Evolutionary conservation across 2,888 invertebrate genomes (phyloP).

Genomic region (Ferdinandea cuprea): DNA sequence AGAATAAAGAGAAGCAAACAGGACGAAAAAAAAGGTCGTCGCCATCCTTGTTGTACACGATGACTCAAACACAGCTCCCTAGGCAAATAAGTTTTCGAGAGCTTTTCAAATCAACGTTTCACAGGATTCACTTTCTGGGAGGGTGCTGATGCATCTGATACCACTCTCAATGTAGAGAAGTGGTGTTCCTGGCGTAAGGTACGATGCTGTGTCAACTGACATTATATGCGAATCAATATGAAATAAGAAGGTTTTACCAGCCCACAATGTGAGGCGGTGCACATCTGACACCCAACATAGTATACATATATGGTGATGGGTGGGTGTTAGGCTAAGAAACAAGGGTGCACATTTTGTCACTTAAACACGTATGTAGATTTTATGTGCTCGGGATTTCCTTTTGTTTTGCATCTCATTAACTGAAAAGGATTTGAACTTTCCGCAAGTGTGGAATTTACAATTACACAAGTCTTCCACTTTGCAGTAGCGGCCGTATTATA

Average conservation of each 20-base stretch:
- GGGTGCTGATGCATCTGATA: constrained; percentile 24
- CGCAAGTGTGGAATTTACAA: constrained; percentile 71
- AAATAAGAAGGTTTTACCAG: constrained; percentile 9
- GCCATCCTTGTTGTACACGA: constrained; percentile 14
- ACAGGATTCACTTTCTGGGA: constrained; percentile 33
- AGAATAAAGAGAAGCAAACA: background rate
- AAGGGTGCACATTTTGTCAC: constrained; percentile 73
- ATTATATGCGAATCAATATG: constrained; percentile 14
- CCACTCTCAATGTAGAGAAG: background rate
- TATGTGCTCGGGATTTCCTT: constrained; percentile 64
- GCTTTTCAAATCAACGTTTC: constrained; percentile 66
- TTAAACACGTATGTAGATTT: constrained; percentile 75
- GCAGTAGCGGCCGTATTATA: constrained; percentile 30
- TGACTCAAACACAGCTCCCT: constrained; percentile 36
- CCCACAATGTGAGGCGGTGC: constrained; percentile 24
- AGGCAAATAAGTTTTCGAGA: constrained; percentile 57
- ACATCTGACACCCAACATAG: constrained; percentile 27
- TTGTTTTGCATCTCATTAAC: constrained; percentile 74
- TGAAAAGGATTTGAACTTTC: constrained; percentile 72
- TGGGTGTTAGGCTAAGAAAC: constrained; percentile 20
- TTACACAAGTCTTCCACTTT: constrained; percentile 69
- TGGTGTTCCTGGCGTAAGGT: background rate
- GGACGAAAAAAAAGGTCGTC: background rate
- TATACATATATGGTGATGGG: background rate
- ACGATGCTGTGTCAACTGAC: constrained; percentile 9